Base-by-base conservation (phyloP, 1,140 invertebrate genomes). In the Catajapyx aquilonaris region DNA sequence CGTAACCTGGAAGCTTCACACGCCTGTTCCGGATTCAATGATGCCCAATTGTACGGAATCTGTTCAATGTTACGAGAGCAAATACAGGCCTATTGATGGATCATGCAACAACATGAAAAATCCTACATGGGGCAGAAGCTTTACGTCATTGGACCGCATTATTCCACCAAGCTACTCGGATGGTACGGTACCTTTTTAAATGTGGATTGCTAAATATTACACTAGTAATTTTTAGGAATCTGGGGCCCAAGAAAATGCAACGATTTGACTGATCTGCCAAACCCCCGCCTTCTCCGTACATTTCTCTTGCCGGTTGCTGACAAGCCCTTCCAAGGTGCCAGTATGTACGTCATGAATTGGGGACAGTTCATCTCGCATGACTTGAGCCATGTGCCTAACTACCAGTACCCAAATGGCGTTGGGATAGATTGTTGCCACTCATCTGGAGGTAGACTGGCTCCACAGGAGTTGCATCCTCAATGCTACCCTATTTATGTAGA, bases 341-440 rank as follows among this genome's bases (percentile, higher is more conserved):
- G 73, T 2, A 53, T 85, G 2, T 68, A 67, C n/a, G 66, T 78
- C 15, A 84, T 85, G 72, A 78, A 85, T 43, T 86, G 74, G 67
- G 81, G 81, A 5, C 83, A 87, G 54, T 76, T 87, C 35, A 73
- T 87, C 18, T 81, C 80, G 4, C 81, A 87, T 52, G 81, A 88
- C 48, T 80, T 85, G 73, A 21, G 33, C 2, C 40, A 46, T 23
- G 34, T 36, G 7, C 33, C 39, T n/a, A 44, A 44, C 30, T 49
- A 44, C 40, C 45, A 47, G 40, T 43, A 50, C 37, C 38, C 50
- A 11, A 44, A 50, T 33, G 48, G 48, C 9, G 11, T 39, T 13
- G 49, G 49, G 35, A 44, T 57, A 7, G 48, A 56, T 38, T 55
- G 53, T 35, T 55, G 53, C 43, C 13, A 39, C 20, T 46, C 46